Conservation (phyloP, 2,797 vertebrate genomes). For the Bovichtus diacanthus region DNA sequence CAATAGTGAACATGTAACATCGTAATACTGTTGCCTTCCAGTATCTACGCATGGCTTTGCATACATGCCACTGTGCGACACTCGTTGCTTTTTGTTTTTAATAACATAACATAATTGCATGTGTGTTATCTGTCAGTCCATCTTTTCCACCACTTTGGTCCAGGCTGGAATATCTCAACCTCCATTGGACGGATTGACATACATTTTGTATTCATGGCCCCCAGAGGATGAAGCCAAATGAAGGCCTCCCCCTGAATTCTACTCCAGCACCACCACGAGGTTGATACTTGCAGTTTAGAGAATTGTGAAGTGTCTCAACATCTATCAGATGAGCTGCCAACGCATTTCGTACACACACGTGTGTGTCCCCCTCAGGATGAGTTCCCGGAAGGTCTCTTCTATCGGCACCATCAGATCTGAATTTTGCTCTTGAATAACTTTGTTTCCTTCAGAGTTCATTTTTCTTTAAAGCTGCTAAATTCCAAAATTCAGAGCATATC, state of each 20-base stretch:
- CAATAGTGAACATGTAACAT: constrained; percentile 32
- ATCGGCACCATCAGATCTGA: neutral
- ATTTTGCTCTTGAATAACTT: neutral
- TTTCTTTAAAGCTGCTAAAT: neutral
- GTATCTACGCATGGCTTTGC: neutral
- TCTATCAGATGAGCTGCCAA: neutral
- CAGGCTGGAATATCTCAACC: neutral
- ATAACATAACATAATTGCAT: neutral
- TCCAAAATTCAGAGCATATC: no score
- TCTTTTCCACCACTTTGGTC: neutral
- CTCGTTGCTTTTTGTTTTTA: neutral
- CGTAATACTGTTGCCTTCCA: constrained; percentile 8
- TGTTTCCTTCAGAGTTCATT: neutral
- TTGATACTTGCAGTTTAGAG: neutral
- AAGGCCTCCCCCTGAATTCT: neutral
- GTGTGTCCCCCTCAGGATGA: neutral
- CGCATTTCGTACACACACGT: no score
- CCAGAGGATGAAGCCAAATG: neutral
- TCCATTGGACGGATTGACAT: neutral
- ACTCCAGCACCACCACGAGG: neutral
- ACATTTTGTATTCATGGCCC: neutral
- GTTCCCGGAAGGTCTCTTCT: neutral
- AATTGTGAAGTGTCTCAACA: neutral
- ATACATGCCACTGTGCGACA: neutral
- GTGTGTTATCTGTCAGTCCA: neutral